Percentiles rank a stretch among this genome's conserved stretches.
Evolutionary conservation across 2,888 invertebrate species (phyloP).

Genomic region (Coleophora deauratella): DNA sequence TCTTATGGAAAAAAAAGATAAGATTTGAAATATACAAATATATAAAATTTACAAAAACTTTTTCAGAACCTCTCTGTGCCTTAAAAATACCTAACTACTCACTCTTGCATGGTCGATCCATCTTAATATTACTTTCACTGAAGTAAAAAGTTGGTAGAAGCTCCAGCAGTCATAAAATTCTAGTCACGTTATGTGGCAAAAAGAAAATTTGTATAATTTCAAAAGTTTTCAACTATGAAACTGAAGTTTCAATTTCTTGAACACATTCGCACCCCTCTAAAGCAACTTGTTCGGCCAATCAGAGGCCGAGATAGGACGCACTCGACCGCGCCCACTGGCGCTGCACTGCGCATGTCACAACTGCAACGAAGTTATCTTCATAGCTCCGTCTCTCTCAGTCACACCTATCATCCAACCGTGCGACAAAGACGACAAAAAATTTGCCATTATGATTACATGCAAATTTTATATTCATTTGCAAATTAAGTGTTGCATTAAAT

Average conservation of each 20-base stretch:
- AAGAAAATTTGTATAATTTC: constrained; percentile 38
- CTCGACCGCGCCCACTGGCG: constrained; percentile 54
- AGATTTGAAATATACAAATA: no score
- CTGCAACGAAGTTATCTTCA: constrained; percentile 38
- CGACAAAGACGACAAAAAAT: constrained; percentile 36
- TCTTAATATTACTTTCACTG: no score
- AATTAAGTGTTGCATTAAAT: constrained; percentile 62
- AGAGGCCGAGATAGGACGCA: constrained; percentile 38
- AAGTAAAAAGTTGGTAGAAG: no score
- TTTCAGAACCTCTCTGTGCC: no score
- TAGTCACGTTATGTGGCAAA: constrained; percentile 33
- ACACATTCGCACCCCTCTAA: constrained; percentile 52
- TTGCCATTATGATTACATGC: constrained; percentile 57
- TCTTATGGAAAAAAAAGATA: no score
- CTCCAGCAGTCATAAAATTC: constrained; percentile 17
- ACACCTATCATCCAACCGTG: constrained; percentile 18
- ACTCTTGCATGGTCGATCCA: no score
- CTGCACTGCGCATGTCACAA: constrained; percentile 65
- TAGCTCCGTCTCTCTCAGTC: constrained; percentile 42
- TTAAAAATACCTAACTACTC: no score
- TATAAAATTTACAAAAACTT: no score
- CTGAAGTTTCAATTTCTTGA: constrained; percentile 55
- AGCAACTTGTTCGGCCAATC: constrained; percentile 47
- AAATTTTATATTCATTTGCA: constrained; percentile 68
- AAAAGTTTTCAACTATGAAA: constrained; percentile 57